A percentile compares a stretch with the other conserved stretches of the same genome.
phyloP scores from a whole-genome alignment of 2,888 invertebrate genomes.

The Meta bourneti region DNA sequence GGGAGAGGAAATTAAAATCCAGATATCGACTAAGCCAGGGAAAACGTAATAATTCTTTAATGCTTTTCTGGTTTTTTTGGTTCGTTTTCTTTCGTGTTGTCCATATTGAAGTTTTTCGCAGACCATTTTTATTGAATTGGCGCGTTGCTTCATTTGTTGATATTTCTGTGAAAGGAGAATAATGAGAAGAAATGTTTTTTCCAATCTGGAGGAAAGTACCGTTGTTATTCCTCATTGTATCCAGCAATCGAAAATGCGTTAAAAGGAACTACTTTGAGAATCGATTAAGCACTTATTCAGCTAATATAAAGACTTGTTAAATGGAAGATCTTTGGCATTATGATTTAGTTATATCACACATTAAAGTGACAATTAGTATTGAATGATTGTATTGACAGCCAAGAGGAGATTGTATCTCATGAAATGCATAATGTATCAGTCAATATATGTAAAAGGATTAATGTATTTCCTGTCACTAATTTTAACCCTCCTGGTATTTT shows the following conservation, averaged over 20 bases:
- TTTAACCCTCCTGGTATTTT: too few species aligned
- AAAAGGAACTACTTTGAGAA: not conserved
- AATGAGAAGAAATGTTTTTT: not conserved
- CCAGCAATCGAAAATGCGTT: not conserved
- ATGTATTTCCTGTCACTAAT: too few species aligned
- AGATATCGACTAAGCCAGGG: slow-evolving; percentile 46
- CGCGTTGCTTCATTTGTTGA: not conserved
- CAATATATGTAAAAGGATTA: too few species aligned
- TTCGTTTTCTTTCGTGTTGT: slow-evolving; percentile 13
- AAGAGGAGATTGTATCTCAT: too few species aligned
- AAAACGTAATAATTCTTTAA: slow-evolving; percentile 43
- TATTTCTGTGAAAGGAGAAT: not conserved
- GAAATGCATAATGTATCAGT: too few species aligned
- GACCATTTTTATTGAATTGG: not conserved
- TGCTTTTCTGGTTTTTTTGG: slow-evolving; percentile 34
- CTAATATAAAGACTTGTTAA: not conserved
- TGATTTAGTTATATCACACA: not conserved
- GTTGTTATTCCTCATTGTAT: not conserved
- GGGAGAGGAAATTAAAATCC: slow-evolving; percentile 68
- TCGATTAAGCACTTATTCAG: not conserved
- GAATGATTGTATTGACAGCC: not conserved
- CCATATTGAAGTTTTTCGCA: slow-evolving; percentile 16
- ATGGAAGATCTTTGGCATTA: not conserved
- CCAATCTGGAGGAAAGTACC: not conserved
- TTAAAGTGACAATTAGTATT: not conserved